These are phyloP conservation scores for Seira ritae DNA, from an alignment of 2,888 invertebrate genomes.

Conservation along the genomic window DNA sequence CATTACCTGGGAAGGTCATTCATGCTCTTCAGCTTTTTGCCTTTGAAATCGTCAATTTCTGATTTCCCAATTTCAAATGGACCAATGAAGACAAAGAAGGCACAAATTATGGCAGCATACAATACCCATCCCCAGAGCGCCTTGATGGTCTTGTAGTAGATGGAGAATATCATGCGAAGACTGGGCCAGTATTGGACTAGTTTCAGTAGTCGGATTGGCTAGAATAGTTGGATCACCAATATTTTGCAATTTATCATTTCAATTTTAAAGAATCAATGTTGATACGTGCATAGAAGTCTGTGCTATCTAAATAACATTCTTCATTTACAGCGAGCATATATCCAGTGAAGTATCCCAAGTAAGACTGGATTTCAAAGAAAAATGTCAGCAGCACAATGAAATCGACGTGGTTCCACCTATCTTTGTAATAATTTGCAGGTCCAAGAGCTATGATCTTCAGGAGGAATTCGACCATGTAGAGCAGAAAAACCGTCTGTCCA, in stretches of 20 bases:
- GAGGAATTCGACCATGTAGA: constrained; percentile 51
- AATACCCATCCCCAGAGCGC: constrained; percentile 51
- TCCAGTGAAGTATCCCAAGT: constrained; percentile 26
- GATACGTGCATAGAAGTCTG: not conserved
- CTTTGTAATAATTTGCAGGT: constrained; percentile 42
- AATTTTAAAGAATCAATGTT: not conserved
- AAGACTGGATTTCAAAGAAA: constrained; percentile 46
- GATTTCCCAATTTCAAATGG: constrained; percentile 43
- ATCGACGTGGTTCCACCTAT: constrained; percentile 56
- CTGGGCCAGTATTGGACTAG: constrained; percentile 59
- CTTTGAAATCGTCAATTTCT: constrained; percentile 27
- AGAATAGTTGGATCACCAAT: not conserved
- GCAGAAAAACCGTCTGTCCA: constrained; percentile 34
- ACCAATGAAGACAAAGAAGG: constrained; percentile 50
- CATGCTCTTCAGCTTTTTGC: too few species aligned
- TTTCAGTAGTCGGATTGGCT: constrained; percentile 60
- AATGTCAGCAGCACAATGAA: constrained; percentile 51
- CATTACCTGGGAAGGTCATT: too few species aligned
- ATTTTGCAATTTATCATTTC: not conserved
- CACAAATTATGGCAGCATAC: constrained; percentile 29
- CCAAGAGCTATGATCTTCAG: constrained; percentile 53
- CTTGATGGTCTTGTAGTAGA: constrained; percentile 52
- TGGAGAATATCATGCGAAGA: constrained; percentile 36
- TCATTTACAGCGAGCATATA: constrained; percentile 38
- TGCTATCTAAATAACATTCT: not conserved